phyloP scores from a whole-genome alignment of 1,140 invertebrate species.

The Brachionus paranguensis region DNA sequence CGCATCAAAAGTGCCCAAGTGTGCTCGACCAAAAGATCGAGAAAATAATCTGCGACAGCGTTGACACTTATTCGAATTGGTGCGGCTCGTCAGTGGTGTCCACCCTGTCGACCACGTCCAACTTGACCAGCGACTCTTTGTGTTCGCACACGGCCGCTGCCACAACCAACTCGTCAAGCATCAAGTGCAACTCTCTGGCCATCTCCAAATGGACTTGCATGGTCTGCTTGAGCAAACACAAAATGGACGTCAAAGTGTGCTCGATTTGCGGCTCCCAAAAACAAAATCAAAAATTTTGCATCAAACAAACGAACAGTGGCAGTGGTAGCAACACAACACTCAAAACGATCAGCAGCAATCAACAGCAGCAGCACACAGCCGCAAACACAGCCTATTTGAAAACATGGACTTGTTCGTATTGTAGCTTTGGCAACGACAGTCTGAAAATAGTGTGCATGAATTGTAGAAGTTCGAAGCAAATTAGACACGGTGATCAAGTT shows the following conservation, averaged over 20 bases:
- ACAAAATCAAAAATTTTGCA: background rate
- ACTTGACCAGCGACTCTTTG: background rate
- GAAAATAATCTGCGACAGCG: background rate
- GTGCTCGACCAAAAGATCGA: background rate
- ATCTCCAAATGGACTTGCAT: constrained; percentile 13
- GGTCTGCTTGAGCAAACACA: constrained; percentile 23
- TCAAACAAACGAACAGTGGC: background rate
- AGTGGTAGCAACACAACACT: background rate
- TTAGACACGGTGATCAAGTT: background rate
- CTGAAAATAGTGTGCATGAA: constrained; percentile 36
- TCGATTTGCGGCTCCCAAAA: constrained; percentile 6
- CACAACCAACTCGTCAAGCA: background rate
- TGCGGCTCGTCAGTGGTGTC: background rate
- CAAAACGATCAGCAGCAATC: background rate
- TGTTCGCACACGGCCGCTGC: background rate
- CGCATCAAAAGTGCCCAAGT: background rate
- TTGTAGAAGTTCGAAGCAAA: constrained; percentile 4
- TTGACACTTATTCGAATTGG: background rate
- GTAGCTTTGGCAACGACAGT: constrained; percentile 13
- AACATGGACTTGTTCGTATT: constrained; percentile 33
- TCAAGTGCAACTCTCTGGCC: background rate
- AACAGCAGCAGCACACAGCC: background rate
- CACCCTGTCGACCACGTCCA: background rate
- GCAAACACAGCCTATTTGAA: background rate
- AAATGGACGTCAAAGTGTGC: constrained; percentile 27